phyloP scores from a whole-genome alignment of 1,140 invertebrate species.

The Globodera rostochiensis region DNA sequence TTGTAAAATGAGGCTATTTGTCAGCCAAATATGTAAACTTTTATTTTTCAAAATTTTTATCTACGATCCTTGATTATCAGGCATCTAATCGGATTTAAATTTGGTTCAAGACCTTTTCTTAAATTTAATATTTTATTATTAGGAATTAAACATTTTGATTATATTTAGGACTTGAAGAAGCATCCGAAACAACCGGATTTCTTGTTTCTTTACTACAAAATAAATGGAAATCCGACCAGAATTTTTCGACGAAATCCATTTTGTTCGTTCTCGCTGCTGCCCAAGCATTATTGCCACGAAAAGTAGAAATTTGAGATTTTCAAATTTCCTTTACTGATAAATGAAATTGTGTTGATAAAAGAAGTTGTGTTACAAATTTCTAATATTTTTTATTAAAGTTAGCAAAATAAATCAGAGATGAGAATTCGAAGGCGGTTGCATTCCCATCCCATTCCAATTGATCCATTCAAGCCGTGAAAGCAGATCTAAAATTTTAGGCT shows the following conservation, averaged over 20 bases:
- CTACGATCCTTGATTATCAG: too few species aligned
- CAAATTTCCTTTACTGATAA: neutral
- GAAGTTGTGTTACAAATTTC: slow-evolving; percentile 8
- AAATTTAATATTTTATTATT: too few species aligned
- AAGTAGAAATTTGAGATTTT: neutral
- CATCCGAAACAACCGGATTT: neutral
- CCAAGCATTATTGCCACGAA: neutral
- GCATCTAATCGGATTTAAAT: too few species aligned
- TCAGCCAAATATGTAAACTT: too few species aligned
- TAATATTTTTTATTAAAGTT: neutral
- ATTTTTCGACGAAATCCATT: neutral
- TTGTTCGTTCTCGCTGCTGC: neutral
- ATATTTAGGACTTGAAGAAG: neutral
- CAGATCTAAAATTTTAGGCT: slow-evolving; percentile 75
- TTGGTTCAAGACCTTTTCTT: too few species aligned
- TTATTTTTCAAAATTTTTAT: too few species aligned
- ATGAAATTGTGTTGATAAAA: neutral
- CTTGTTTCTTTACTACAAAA: neutral
- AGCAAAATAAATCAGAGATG: slow-evolving; percentile 5
- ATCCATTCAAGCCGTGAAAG: slow-evolving; percentile 96
- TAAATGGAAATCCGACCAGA: neutral
- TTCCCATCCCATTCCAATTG: slow-evolving; percentile 95
- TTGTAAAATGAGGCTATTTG: too few species aligned
- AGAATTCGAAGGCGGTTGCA: slow-evolving; percentile 73
- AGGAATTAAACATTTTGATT: too few species aligned